phyloP scores from a whole-genome alignment of 2,113 vertebrate genomes.

The Pedetes capensis region DNA sequence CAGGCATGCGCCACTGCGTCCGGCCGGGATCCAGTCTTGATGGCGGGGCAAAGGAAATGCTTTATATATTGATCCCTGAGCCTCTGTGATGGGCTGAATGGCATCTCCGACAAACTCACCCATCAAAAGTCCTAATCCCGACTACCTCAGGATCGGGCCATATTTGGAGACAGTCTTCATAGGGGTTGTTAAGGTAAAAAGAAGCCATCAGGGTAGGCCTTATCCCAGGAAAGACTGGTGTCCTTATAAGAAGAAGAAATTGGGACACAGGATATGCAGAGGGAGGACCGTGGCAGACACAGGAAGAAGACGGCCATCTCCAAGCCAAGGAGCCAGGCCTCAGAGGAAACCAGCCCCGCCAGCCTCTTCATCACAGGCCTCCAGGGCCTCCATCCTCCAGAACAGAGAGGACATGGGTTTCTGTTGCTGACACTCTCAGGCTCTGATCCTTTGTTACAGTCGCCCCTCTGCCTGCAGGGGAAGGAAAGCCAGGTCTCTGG shows the following conservation, averaged over 20 bases:
- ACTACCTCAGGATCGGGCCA: neutral
- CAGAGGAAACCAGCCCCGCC: neutral
- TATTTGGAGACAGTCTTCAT: neutral
- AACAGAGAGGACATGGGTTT: rapidly evolving
- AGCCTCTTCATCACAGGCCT: neutral
- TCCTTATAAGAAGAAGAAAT: neutral
- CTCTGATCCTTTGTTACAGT: rapidly evolving
- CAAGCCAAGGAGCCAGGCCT: neutral
- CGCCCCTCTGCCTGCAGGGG: no score
- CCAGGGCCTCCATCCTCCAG: neutral
- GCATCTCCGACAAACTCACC: neutral
- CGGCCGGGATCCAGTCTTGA: neutral
- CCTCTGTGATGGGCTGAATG: neutral
- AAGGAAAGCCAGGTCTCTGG: neutral
- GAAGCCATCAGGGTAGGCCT: neutral
- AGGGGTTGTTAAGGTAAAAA: neutral
- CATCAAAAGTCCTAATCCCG: neutral
- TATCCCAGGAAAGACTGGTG: neutral
- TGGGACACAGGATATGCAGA: neutral
- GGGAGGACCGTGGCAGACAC: rapidly evolving
- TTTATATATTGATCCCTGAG: neutral
- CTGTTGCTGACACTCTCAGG: rapidly evolving
- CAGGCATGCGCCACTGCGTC: no score
- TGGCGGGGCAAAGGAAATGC: rapidly evolving
- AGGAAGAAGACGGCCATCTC: neutral